Evolutionary conservation across 2,113 vertebrate genomes (phyloP).

Genomic region (Paracanthobrama guichenoti): DNA sequence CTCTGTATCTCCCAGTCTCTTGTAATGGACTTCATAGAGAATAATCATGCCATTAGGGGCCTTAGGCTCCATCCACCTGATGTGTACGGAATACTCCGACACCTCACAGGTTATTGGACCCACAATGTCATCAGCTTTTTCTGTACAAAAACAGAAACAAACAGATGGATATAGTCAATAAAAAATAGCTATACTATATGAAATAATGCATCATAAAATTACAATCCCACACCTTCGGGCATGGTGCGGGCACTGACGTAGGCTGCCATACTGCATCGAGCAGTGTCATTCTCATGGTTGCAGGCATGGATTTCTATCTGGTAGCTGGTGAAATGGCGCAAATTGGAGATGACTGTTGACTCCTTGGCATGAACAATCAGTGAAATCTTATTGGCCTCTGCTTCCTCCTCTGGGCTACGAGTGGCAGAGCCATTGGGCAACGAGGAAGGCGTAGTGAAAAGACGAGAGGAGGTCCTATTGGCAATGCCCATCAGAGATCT

Average conservation of each 20-base stretch:
- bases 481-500: conserved; percentile 78
- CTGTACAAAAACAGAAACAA: conserved; percentile 65
- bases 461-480: conserved; percentile 70
- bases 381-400: conserved; percentile 77
- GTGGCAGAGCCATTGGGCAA: conserved; percentile 64
- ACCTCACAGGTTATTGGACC: conserved; percentile 79
- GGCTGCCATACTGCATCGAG: conserved; percentile 87
- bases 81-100: conserved; percentile 80
- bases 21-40: conserved; percentile 92
- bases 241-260: conserved; percentile 95
- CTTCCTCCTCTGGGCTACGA: conserved; percentile 57
- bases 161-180: not conserved
- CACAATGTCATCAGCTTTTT: conserved; percentile 87
- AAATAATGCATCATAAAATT: not conserved
- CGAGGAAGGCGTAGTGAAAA: conserved; percentile 64
- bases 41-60: conserved; percentile 92
- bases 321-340: conserved; percentile 93
- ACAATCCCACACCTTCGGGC: conserved; percentile 83
- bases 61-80: conserved; percentile 87
- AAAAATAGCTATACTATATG: not conserved
- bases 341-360: conserved; percentile 86
- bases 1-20: conserved; percentile 86
- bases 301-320: conserved; percentile 96
- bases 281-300: conserved; percentile 79
- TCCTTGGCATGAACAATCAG: conserved; percentile 83